phyloP scores from a whole-genome alignment of 2,113 vertebrate genomes.

The Etheostoma cragini region DNA sequence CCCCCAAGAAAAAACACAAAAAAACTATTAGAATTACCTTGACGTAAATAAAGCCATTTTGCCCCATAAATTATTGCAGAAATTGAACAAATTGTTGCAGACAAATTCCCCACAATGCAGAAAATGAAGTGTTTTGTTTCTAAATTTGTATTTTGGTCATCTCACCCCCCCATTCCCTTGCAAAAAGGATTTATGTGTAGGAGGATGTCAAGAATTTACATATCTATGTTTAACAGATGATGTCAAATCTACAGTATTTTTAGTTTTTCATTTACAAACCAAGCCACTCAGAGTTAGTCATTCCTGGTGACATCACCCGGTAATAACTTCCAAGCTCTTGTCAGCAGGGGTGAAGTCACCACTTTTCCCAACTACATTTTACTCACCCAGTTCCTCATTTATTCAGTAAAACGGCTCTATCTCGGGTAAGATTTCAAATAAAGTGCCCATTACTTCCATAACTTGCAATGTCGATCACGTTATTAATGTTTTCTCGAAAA shows the following conservation, averaged over 20 bases:
- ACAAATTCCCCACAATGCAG: too few relatives aligned
- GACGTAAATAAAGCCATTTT: too few relatives aligned
- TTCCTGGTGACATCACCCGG: slow-evolving; percentile 58
- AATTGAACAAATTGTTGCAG: too few relatives aligned
- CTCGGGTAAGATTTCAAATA: neutral
- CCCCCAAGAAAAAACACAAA: too few relatives aligned
- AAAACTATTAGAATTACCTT: too few relatives aligned
- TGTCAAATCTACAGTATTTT: slow-evolving; percentile 18
- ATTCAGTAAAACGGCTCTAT: neutral
- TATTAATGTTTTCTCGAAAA: neutral
- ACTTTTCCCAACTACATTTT: slow-evolving; percentile 28
- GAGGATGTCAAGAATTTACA: neutral
- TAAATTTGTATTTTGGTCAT: too few relatives aligned
- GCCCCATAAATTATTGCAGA: too few relatives aligned
- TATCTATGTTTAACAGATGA: slow-evolving; percentile 11
- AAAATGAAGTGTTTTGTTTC: too few relatives aligned
- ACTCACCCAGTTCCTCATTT: slow-evolving; percentile 11
- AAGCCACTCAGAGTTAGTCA: slow-evolving; percentile 47
- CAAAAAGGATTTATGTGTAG: neutral
- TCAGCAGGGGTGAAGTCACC: slow-evolving; percentile 66
- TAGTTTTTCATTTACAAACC: slow-evolving; percentile 14
- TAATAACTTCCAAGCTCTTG: slow-evolving; percentile 35
- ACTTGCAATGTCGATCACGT: neutral
- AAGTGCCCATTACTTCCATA: neutral
- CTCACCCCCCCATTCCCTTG: too few relatives aligned